These are phyloP conservation scores for Rhabdornis inornatus DNA, from an alignment of 2,113 vertebrate species.

Conservation along the genomic window DNA sequence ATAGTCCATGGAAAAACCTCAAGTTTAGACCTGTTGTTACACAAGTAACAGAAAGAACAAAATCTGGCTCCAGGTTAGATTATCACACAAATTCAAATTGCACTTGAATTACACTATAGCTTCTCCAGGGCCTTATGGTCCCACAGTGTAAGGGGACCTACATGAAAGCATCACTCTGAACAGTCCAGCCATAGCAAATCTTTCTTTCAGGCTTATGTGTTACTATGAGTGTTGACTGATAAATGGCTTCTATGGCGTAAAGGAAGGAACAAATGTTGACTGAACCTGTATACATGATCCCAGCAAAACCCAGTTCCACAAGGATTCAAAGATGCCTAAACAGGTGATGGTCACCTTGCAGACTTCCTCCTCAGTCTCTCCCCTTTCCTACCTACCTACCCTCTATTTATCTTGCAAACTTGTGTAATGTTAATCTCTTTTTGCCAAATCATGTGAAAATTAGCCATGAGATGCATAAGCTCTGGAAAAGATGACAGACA, in stretches of 20 bases:
- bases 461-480: neutral
- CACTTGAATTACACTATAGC: neutral
- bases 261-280: neutral
- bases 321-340: neutral
- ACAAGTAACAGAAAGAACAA: rapidly evolving
- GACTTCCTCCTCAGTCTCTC: neutral
- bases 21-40: neutral
- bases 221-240: neutral
- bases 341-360: neutral
- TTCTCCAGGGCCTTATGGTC: neutral
- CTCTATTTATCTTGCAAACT: neutral
- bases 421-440: neutral
- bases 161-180: neutral
- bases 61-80: neutral
- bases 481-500: neutral
- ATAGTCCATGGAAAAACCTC: neutral
- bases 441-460: neutral
- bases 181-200: neutral
- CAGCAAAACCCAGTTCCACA: neutral
- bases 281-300: neutral
- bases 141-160: neutral
- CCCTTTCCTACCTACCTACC: neutral
- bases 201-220: neutral
- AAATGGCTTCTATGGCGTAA: neutral
- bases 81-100: neutral